phyloP scores from a whole-genome alignment of 1,140 invertebrate species.

The Zaprionus inermis region DNA sequence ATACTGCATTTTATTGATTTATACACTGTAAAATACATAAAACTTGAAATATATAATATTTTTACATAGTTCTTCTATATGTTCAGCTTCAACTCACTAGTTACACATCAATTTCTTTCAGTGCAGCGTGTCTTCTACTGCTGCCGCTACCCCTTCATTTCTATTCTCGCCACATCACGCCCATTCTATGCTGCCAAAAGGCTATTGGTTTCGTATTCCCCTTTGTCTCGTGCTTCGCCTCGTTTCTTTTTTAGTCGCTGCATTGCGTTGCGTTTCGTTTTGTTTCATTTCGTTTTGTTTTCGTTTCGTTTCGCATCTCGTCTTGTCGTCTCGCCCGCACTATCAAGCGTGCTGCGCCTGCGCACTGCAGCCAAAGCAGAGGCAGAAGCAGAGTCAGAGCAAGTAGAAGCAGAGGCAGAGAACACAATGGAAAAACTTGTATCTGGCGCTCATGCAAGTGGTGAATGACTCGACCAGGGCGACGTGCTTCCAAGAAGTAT shows the following conservation, averaged over 20 bases:
- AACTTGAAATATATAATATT: not conserved
- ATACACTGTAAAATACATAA: not conserved
- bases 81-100: not conserved
- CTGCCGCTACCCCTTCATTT: slow-evolving; percentile 4
- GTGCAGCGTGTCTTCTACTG: not conserved
- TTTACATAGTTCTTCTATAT: not conserved
- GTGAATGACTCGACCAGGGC: slow-evolving; percentile 74
- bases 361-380: slow-evolving; percentile 32
- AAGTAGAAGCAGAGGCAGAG: slow-evolving; percentile 17
- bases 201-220: slow-evolving; percentile 64
- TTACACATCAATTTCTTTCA: not conserved
- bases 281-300: slow-evolving; percentile 43
- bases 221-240: slow-evolving; percentile 55
- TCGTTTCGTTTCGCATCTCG: slow-evolving; percentile 35
- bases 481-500: slow-evolving; percentile 77
- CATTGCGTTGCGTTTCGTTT: slow-evolving; percentile 21
- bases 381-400: slow-evolving; percentile 20
- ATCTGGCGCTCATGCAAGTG: slow-evolving; percentile 70
- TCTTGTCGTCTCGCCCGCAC: slow-evolving; percentile 59
- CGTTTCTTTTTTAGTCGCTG: slow-evolving; percentile 8
- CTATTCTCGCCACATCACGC: slow-evolving; percentile 18
- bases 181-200: slow-evolving; percentile 18
- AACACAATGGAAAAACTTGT: slow-evolving; percentile 50
- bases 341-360: slow-evolving; percentile 52
- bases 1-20: not conserved